Evolutionary conservation across 2,113 vertebrate species (phyloP), one percentile per base, ranked within the genome.

Genomic region (Balaeniceps rex): DNA sequence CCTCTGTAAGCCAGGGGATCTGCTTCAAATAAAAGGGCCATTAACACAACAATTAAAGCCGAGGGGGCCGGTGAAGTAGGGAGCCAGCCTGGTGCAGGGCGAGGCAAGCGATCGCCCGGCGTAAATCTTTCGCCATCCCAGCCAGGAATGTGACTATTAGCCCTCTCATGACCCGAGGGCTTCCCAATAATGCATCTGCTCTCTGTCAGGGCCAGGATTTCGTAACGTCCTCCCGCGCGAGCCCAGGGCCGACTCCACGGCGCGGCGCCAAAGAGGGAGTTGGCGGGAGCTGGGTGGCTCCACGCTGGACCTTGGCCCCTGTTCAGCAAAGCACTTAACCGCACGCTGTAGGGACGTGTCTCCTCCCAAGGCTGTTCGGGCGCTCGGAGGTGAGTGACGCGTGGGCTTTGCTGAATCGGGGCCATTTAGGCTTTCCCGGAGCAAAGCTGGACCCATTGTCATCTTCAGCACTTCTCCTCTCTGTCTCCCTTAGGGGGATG

Each of bases 1-100:
- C 95, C 92, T 98, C 97, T 98, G 94, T 97, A 97, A 98, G 97
- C 92, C 94, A 78, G 97, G 97, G 97, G 97, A 98, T 98, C 98
- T 98, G 98, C 98, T 98, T 98, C 98, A 98, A 97, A 98, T 98
- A 98, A 98, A 98, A 97, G 98, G 97, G 96, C 97, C 97, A 98
- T 98, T 98, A 98, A 98, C 97, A 98, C 97, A 97, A 98, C 98
- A 98, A 98, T 98, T 98, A 98, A 98, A 98, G 98, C 97, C 94
- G 86, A 97, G 97, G 97, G 98, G 97, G 97, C 97, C 85, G 94
- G 97, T 97, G 97, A 96, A 97, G 93, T 87, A 94, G 94, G 97
- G 97, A 98, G 97, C 97, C 96, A 74, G 96, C 85, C 97, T 96
- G 97, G 97, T 97, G 97, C 97, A 96, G 96, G 97, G 97, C 95